A percentile compares a stretch with the other conserved stretches of the same genome.
phyloP scores from a whole-genome alignment of 2,888 invertebrate species.

The Drosophila merina region DNA sequence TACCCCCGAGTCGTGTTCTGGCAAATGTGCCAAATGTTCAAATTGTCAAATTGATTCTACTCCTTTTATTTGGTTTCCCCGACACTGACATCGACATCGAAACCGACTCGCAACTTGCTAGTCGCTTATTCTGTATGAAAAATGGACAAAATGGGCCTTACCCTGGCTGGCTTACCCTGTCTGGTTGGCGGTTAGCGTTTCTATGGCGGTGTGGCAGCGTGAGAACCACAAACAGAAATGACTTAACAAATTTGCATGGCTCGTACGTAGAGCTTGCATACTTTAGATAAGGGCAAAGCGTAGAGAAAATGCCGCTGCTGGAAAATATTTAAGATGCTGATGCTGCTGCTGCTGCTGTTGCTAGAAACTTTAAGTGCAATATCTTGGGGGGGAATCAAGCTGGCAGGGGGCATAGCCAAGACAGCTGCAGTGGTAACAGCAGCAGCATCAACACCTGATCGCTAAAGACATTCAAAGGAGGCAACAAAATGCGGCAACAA shows the following conservation, averaged over 20 bases:
- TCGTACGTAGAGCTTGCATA: slow-evolving; percentile 51
- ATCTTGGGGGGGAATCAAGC: slow-evolving; percentile 69
- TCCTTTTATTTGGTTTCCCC: slow-evolving; percentile 33
- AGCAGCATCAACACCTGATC: slow-evolving; percentile 83
- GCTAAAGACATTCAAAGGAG: slow-evolving; percentile 71
- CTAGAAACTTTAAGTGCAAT: slow-evolving; percentile 72
- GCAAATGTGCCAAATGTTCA: slow-evolving; percentile 67
- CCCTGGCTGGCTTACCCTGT: neutral
- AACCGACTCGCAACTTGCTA: slow-evolving; percentile 26
- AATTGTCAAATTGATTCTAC: slow-evolving; percentile 70
- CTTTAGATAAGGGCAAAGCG: slow-evolving; percentile 73
- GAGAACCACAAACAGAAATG: slow-evolving; percentile 77
- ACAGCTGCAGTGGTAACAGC: slow-evolving; percentile 22
- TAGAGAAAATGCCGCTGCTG: slow-evolving; percentile 63
- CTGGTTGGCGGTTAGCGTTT: slow-evolving; percentile 2
- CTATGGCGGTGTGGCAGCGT: slow-evolving; percentile 63
- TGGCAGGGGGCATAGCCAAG: slow-evolving; percentile 49
- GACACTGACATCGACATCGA: slow-evolving; percentile 35
- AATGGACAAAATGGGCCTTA: slow-evolving; percentile 43
- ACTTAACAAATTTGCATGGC: slow-evolving; percentile 77
- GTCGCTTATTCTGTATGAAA: slow-evolving; percentile 35
- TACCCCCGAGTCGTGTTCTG: slow-evolving; percentile 60
- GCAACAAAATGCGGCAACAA: slow-evolving; percentile 66
- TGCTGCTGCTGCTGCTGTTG: slow-evolving; percentile 23
- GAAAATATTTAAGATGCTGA: slow-evolving; percentile 73